Conservation (phyloP, 2,797 vertebrate genomes). For the Lutjanus campechanus region DNA sequence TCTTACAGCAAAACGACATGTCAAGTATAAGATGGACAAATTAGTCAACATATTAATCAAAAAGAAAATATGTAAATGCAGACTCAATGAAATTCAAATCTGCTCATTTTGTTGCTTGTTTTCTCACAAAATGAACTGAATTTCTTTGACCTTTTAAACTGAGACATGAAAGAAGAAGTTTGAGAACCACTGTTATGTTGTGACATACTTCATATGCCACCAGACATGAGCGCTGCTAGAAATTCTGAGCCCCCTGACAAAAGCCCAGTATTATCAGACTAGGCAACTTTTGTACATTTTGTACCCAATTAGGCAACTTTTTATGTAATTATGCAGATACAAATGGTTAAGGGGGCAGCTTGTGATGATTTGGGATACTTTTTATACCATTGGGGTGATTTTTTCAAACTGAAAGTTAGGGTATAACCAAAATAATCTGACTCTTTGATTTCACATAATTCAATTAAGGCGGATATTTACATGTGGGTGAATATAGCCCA, state of each 20-base stretch:
- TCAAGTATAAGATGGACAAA: not conserved
- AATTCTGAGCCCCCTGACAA: not conserved
- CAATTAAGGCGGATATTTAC: too few species aligned
- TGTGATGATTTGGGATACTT: not conserved
- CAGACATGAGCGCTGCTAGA: not conserved
- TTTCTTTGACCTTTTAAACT: too few species aligned
- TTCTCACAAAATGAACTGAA: not conserved
- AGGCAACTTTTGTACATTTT: not conserved
- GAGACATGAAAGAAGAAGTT: not conserved
- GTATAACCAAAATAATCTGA: not conserved
- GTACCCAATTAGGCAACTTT: not conserved
- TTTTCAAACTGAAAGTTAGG: not conserved
- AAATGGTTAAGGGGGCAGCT: not conserved
- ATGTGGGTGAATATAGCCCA: too few species aligned
- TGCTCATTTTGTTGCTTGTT: not conserved
- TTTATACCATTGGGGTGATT: not conserved
- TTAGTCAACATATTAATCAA: not conserved
- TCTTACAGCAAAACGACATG: not conserved
- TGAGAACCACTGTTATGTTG: conserved; percentile 9
- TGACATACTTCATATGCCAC: not conserved
- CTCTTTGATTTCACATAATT: not conserved
- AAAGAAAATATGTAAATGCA: not conserved
- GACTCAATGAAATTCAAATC: not conserved
- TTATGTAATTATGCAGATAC: not conserved
- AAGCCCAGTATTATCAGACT: conserved; percentile 16